phyloP scores from a whole-genome alignment of 2,797 vertebrate species.

The Paratrypauchen microcephalus region DNA sequence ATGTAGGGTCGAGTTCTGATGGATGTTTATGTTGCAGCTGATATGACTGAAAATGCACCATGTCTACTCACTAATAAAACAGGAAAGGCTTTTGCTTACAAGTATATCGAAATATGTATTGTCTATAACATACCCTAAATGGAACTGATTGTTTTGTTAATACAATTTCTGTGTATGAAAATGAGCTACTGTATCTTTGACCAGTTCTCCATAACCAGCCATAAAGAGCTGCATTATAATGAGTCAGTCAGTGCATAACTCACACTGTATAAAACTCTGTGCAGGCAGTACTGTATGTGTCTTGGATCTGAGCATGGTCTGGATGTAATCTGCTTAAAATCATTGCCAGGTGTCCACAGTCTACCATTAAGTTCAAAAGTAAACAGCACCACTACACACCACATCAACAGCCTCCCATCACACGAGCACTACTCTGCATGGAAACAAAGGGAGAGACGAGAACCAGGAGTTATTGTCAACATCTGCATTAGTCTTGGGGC shows the following conservation, averaged over 20 bases:
- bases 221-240: constrained; percentile 21
- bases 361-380: constrained; percentile 65
- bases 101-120: too few relatives aligned
- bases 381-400: constrained; percentile 56
- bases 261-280: constrained; percentile 29
- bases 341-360: constrained; percentile 80
- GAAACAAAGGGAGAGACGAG: constrained; percentile 28
- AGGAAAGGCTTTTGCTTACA: not conserved
- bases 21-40: not conserved
- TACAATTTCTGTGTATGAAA: not conserved
- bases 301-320: constrained; percentile 59
- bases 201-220: constrained; percentile 24
- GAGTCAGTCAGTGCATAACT: constrained; percentile 22
- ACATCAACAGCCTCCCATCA: constrained; percentile 9
- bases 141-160: not conserved
- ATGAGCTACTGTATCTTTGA: not conserved
- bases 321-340: constrained; percentile 72
- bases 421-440: constrained; percentile 42
- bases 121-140: not conserved
- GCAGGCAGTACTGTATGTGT: constrained; percentile 1
- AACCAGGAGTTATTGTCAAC: constrained; percentile 45
- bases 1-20: not conserved
- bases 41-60: not conserved
- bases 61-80: not conserved
- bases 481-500: constrained; percentile 32